Percentiles rank a stretch among this genome's conserved stretches.
These are phyloP conservation scores for Metallyticus violacea DNA, from an alignment of 2,888 invertebrate species.

Conservation along the genomic window DNA sequence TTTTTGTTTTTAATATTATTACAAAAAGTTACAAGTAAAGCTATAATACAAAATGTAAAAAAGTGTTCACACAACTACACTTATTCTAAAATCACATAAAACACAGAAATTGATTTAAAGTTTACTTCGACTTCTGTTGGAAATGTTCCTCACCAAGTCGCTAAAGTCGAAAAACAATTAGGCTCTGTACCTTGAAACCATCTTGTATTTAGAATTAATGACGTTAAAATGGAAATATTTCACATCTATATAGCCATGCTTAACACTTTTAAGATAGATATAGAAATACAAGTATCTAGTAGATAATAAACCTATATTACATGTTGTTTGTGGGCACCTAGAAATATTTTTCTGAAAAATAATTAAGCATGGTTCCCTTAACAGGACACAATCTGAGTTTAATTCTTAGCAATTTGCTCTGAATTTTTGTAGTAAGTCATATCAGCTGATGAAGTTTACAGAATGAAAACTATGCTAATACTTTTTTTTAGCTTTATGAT, in stretches of 20 bases:
- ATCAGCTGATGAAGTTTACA: not conserved
- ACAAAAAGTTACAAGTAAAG: constrained; percentile 15
- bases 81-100: not conserved
- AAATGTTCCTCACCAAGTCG: not conserved
- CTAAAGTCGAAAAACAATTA: no score
- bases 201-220: no score
- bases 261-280: not conserved
- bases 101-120: not conserved
- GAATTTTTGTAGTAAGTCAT: not conserved
- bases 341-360: not conserved
- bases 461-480: no score
- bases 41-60: constrained; percentile 26
- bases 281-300: not conserved
- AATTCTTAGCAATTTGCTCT: not conserved
- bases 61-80: constrained; percentile 3
- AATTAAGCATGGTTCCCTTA: not conserved
- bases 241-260: not conserved
- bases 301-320: not conserved
- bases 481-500: no score
- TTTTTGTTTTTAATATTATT: constrained; percentile 13
- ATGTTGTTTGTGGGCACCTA: no score
- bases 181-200: no score
- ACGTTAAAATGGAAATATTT: no score
- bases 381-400: not conserved
- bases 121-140: not conserved